Evolutionary conservation across 2,888 invertebrate species (phyloP).

Genomic region (Caenorhabditis sp.): DNA sequence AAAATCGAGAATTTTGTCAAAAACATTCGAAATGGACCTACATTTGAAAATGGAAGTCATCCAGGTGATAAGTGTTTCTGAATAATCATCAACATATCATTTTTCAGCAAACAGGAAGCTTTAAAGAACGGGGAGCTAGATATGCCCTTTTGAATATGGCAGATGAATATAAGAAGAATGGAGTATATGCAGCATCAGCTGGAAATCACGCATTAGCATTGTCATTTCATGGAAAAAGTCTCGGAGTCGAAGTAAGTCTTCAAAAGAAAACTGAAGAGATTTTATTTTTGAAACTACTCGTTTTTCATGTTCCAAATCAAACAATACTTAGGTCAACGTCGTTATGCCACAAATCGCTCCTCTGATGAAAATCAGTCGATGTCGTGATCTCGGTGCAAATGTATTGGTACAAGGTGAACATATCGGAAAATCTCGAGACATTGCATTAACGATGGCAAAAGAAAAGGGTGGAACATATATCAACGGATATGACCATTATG

Average conservation of each 20-base stretch:
- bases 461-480: slow-evolving; percentile 75
- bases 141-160: slow-evolving; percentile 82
- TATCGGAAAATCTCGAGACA: slow-evolving; percentile 77
- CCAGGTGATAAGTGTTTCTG: slow-evolving; percentile 75
- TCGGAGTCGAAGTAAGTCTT: slow-evolving; percentile 80
- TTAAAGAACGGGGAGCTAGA: slow-evolving; percentile 93
- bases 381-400: slow-evolving; percentile 83
- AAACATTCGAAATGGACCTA: slow-evolving; percentile 82
- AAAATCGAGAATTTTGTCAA: slow-evolving; percentile 83
- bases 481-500: slow-evolving; percentile 84
- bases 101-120: slow-evolving; percentile 81
- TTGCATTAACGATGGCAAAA: slow-evolving; percentile 81
- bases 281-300: too few species aligned
- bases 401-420: slow-evolving; percentile 81
- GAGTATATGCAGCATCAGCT: slow-evolving; percentile 88
- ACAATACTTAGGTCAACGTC: slow-evolving; percentile 46
- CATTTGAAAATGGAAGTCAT: slow-evolving; percentile 91
- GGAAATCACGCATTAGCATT: slow-evolving; percentile 90
- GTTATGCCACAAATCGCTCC: slow-evolving; percentile 94
- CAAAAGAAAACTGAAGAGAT: too few species aligned
- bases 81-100: too few species aligned
- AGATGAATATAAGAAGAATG: slow-evolving; percentile 78
- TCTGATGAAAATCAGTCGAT: slow-evolving; percentile 91
- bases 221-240: slow-evolving; percentile 81
- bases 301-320: too few species aligned